These are phyloP conservation scores for Leistus spinibarbis DNA, from an alignment of 2,888 invertebrate species.

Conservation along the genomic window DNA sequence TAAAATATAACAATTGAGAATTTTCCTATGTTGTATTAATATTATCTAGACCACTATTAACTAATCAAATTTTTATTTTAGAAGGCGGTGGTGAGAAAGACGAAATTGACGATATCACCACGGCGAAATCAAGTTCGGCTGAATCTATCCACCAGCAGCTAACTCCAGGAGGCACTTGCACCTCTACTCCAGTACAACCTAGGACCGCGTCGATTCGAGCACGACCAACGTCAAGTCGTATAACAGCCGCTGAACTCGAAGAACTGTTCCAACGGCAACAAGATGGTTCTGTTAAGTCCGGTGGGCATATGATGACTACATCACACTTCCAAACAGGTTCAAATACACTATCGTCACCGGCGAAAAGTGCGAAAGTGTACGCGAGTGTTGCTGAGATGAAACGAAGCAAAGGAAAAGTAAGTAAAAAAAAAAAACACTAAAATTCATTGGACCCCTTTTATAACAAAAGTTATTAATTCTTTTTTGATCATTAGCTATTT, in stretches of 20 bases:
- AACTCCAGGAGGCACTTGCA: slow-evolving; percentile 59
- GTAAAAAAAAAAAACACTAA: slow-evolving; percentile 19
- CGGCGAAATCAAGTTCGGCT: slow-evolving; percentile 75
- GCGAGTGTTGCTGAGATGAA: slow-evolving; percentile 97
- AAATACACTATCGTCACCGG: slow-evolving; percentile 70
- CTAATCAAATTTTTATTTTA: not conserved
- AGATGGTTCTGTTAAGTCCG: slow-evolving; percentile 49
- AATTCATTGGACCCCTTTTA: slow-evolving; percentile 15
- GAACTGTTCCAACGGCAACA: slow-evolving; percentile 87
- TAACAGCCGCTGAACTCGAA: slow-evolving; percentile 90
- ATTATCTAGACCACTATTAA: slow-evolving; percentile 4
- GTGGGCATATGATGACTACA: slow-evolving; percentile 72
- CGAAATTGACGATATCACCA: slow-evolving; percentile 71
- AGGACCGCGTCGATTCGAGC: slow-evolving; percentile 92
- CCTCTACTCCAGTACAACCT: slow-evolving; percentile 68
- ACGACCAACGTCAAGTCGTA: slow-evolving; percentile 84
- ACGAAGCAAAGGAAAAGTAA: slow-evolving; percentile 75
- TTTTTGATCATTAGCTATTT: too few species aligned
- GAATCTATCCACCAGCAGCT: slow-evolving; percentile 74
- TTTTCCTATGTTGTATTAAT: too few species aligned
- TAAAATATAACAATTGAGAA: too few species aligned
- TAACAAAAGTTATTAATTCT: slow-evolving; percentile 42
- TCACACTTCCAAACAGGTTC: slow-evolving; percentile 73
- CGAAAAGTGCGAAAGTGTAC: slow-evolving; percentile 75
- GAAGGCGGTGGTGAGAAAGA: slow-evolving; percentile 73